Conservation (phyloP, 2,113 vertebrate species). For the Myanophis thanlyinensis region DNA sequence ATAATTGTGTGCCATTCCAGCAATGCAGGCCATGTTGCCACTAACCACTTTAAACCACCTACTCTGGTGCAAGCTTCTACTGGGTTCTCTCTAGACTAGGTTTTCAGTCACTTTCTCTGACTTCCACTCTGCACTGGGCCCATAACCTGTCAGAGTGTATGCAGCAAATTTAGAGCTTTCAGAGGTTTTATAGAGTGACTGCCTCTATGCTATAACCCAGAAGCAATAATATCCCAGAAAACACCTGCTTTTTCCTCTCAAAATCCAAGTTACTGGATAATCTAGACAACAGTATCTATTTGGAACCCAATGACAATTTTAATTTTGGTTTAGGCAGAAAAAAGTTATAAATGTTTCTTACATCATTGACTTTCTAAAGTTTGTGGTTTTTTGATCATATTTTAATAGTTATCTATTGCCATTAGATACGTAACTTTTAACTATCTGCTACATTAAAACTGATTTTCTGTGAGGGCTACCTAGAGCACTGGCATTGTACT, state of each 20-base stretch:
- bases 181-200: no score
- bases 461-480: conserved; percentile 30
- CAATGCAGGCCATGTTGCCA: no score
- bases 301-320: not conserved
- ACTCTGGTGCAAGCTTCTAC: no score
- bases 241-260: not conserved
- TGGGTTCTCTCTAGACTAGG: no score
- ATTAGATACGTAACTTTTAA: conserved; percentile 45
- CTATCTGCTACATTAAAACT: conserved; percentile 43
- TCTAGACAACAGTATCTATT: not conserved
- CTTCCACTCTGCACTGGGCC: no score
- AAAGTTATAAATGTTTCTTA: not conserved
- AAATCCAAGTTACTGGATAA: not conserved
- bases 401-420: not conserved
- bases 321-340: not conserved
- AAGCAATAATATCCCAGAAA: no score
- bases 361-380: not conserved
- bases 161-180: no score
- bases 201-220: no score
- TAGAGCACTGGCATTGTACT: not conserved
- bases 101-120: no score
- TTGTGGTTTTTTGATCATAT: conserved; percentile 14
- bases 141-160: no score
- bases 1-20: no score
- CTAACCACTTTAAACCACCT: no score